Base-by-base conservation (phyloP, 1,140 invertebrate species). In the Helicoverpa zea region DNA sequence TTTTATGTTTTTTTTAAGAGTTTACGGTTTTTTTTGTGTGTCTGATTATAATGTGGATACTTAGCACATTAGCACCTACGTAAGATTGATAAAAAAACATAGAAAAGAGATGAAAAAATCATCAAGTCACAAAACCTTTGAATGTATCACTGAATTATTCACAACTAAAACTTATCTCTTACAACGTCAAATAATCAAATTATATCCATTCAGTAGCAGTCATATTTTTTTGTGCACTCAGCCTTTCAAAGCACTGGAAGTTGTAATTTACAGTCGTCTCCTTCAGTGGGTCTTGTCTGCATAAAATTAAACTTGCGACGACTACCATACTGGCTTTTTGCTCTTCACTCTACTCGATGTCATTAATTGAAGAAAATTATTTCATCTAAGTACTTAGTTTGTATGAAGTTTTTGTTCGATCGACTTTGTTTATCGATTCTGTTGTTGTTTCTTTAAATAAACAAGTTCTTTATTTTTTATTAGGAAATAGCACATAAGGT, bases 241-340 rank as follows among this genome's bases (percentile, higher is more conserved):
- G 52, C 1, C 51, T 73, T 73, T 73, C 30, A 73, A 35, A 72
- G 51, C 51, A 56, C 56, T 29, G 64, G 29, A 56, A 72, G 49
- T 72, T 56, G 12, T 58, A 56, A 73, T 73, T 72, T 72, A 73
- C 14, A 35, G 47, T 29, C 29, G 5, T n/a, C 14, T 16, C 3
- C 52, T 43, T n/a, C 12, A 72, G 68, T 35, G 51, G 68, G 51
- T 18, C 18, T 54, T 72, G 52, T 56, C 52, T 16, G 70, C 14
- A 73, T 73, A 73, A 73, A 58, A 58, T 73, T 72, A 16, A 73
- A 72, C 52, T 56, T 56, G 70, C n/a, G 51, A 56, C 52, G 58
- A 1, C 16, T 23, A 18, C 29, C 51, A 58, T 29, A 35, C 43
- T 16, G 29, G 14, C 52, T 73, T 58, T 73, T 72, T 68, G 64